Evolutionary conservation across 2,797 vertebrate genomes (phyloP).

Genomic region (Danio tinwini): DNA sequence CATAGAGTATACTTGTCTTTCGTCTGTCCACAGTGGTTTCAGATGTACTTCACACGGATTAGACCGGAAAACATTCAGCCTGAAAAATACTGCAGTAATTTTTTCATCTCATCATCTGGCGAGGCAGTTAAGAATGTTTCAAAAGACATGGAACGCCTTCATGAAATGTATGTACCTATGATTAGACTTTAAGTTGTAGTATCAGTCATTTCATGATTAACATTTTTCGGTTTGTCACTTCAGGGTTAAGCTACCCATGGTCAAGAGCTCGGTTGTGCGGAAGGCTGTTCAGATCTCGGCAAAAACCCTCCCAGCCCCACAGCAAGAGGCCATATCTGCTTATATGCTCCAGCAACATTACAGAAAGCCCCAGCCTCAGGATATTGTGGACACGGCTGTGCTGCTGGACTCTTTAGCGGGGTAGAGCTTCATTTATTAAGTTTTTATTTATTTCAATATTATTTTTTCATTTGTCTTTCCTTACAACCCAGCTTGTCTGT

Average conservation of each 20-base stretch:
- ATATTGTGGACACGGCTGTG: background rate
- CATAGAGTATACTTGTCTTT: background rate
- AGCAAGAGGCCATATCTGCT: background rate
- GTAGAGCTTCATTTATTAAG: no score
- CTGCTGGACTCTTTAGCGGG: background rate
- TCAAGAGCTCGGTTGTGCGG: background rate
- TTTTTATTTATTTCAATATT: no score
- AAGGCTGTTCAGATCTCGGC: background rate
- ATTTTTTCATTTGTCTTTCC: no score
- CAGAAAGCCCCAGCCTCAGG: background rate
- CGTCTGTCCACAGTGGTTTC: background rate
- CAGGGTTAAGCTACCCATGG: background rate
- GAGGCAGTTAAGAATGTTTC: background rate
- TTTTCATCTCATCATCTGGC: background rate
- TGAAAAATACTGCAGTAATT: background rate
- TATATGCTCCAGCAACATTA: background rate
- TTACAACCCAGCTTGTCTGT: no score
- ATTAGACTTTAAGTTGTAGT: background rate
- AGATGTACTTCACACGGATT: background rate
- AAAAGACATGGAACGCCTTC: background rate
- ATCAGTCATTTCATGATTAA: background rate
- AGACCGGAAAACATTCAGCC: background rate
- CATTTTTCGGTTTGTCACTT: background rate
- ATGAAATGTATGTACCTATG: background rate
- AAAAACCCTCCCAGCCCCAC: background rate